Conservation (phyloP, 2,113 vertebrate genomes). For the Odocoileus hemionus region DNA sequence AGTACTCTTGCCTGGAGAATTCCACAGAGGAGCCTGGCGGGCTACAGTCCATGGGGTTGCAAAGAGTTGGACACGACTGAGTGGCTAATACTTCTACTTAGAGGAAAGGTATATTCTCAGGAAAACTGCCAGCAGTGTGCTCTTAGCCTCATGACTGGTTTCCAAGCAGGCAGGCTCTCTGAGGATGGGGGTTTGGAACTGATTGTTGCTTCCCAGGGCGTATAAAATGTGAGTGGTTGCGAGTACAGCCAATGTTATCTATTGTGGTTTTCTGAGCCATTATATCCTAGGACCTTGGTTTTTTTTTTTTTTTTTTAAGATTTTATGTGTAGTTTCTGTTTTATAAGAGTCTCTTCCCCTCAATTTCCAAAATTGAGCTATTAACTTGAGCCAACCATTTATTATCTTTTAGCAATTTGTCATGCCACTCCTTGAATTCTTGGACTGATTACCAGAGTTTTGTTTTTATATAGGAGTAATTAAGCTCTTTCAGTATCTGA, state of each 20-base stretch:
- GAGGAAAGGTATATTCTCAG: neutral
- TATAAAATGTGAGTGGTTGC: neutral
- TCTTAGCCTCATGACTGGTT: neutral
- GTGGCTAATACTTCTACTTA: neutral
- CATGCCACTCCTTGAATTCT: neutral
- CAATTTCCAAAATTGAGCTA: neutral
- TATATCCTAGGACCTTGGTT: neutral
- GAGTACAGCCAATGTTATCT: neutral
- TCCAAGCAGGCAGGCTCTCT: neutral
- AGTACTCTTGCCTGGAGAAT: neutral
- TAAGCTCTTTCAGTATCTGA: conserved; percentile 21
- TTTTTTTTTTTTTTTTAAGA: neutral
- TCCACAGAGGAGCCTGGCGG: neutral
- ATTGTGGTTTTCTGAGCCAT: neutral
- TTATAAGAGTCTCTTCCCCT: neutral
- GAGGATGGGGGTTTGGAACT: neutral
- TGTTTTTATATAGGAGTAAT: conserved; percentile 39
- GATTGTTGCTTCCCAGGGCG: neutral
- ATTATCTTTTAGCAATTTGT: neutral
- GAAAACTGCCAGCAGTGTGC: neutral
- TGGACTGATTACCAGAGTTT: conserved; percentile 16
- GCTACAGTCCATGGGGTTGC: neutral
- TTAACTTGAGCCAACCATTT: neutral
- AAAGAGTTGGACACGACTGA: neutral
- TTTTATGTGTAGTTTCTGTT: neutral